Base-by-base conservation (phyloP, 2,888 invertebrate genomes). In the Conchocele bisecta region DNA sequence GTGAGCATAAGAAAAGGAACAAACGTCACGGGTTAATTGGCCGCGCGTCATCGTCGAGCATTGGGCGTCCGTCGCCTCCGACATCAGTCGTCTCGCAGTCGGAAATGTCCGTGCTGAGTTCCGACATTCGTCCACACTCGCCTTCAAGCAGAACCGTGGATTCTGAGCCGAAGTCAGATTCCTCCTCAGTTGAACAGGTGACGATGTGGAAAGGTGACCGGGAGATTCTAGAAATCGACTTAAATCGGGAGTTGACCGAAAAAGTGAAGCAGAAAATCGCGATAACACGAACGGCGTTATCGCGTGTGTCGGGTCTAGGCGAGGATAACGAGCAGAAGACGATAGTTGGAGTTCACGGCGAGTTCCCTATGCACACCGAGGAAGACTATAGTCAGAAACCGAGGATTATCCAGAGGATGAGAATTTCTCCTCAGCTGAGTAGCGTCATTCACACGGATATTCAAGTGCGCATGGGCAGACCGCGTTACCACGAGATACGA, bases 361-460 rank as follows among this genome's bases (percentile, higher is more conserved):
- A 87, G 26, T 86, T 82, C 63, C 86, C 86, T 0, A 60, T 71
- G 31, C 80, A 79, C 56, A 79, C 81, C 1, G 82, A 79, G 11
- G 84, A 86, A 4, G 87, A 87, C 60, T 88, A 81, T 61, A 70
- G 83, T 33, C 66, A 71, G 22, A 65, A 80, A 51, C 86, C 87
- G 22, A 77, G 81, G 58, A 86, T 87, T 24, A 83, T 84, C 5
- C 88, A 89, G 54, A 75, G 78, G 26, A 80, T 89, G 59, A 75
- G 87, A 24, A 86, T 89, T 15, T 87, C 89, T 3, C 88, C 89
- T 1, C 82, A 86, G 41, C 79, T 89, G 1, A 86, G 86, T 61
- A 60, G 75, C 20, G 84, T 88, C 4, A 88, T 89, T 42, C 70
- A 79, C 35, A 73, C 81, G 41, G 88, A 89, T 64, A 86, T 89